These are phyloP conservation scores for Prosopocoilus inquinatus DNA, from an alignment of 2,888 invertebrate species.

Conservation along the genomic window DNA sequence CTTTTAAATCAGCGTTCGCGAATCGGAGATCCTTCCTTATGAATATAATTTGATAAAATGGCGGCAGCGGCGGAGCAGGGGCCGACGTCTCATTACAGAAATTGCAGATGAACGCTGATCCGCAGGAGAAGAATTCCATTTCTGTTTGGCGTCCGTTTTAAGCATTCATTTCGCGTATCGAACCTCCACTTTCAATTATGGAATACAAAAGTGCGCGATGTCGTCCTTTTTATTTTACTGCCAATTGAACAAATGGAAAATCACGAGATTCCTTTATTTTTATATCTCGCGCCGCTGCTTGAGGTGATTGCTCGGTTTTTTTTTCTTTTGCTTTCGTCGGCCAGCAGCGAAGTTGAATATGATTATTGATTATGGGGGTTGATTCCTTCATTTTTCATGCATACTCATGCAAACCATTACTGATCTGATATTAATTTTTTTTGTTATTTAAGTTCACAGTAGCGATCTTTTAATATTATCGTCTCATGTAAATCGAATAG, in stretches of 20 bases:
- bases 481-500: too few relatives aligned
- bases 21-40: neutral
- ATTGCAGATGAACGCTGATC: constrained; percentile 20
- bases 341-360: too few relatives aligned
- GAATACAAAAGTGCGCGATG: neutral
- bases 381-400: too few relatives aligned
- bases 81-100: constrained; percentile 21
- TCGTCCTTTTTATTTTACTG: neutral
- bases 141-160: neutral
- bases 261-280: neutral
- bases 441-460: too few relatives aligned
- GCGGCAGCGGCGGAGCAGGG: constrained; percentile 6
- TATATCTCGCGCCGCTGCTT: neutral
- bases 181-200: constrained; percentile 5
- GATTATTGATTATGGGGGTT: too few relatives aligned
- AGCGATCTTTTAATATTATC: too few relatives aligned
- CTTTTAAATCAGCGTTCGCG: too few relatives aligned
- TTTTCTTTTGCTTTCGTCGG: too few relatives aligned
- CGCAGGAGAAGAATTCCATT: constrained; percentile 1
- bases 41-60: constrained; percentile 1
- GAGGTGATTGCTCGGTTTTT: too few relatives aligned
- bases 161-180: constrained; percentile 2
- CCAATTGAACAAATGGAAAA: constrained; percentile 1
- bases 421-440: too few relatives aligned
- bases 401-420: too few relatives aligned